A percentile compares a stretch with the other conserved stretches of the same genome.
Conservation (phyloP, 2,888 invertebrate species). For the Branchinecta sandiegonensis region DNA sequence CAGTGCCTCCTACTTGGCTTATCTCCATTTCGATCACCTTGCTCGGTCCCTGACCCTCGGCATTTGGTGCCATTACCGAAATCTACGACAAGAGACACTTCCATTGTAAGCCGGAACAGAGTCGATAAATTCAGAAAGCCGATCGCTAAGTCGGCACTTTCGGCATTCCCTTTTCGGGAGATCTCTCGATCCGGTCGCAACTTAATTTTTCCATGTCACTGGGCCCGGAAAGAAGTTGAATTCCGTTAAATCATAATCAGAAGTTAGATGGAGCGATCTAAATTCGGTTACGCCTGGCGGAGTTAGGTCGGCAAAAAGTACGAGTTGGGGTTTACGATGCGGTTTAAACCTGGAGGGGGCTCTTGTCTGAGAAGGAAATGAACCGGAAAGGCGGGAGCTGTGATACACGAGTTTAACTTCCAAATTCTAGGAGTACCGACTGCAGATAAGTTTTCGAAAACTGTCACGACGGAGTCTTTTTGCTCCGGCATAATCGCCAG, state of each 20-base stretch:
- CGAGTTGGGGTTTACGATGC: too few species aligned
- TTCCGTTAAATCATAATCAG: conserved; percentile 16
- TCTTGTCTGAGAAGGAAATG: too few species aligned
- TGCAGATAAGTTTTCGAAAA: too few species aligned
- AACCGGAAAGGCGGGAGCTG: too few species aligned
- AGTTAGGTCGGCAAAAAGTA: too few species aligned
- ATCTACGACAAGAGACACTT: conserved; percentile 15
- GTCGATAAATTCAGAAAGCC: conserved; percentile 4
- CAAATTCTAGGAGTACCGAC: too few species aligned
- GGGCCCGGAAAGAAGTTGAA: conserved; percentile 10
- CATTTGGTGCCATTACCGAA: not conserved
- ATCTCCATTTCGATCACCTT: conserved; percentile 14
- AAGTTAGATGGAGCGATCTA: not conserved
- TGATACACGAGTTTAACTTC: too few species aligned
- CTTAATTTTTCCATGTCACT: conserved; percentile 16
- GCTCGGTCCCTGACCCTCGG: conserved; percentile 14
- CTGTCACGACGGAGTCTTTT: too few species aligned
- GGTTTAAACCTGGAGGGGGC: too few species aligned
- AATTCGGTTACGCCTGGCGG: too few species aligned
- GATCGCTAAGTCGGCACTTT: conserved; percentile 16
- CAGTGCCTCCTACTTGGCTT: not conserved
- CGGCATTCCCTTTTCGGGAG: conserved; percentile 12
- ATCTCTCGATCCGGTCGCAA: not conserved
- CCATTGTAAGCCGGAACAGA: conserved; percentile 11
- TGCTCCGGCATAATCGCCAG: too few species aligned